Percentiles rank a stretch among this genome's conserved stretches.
phyloP scores from a whole-genome alignment of 2,888 invertebrate species.

The Caenorhabditis sinica region DNA sequence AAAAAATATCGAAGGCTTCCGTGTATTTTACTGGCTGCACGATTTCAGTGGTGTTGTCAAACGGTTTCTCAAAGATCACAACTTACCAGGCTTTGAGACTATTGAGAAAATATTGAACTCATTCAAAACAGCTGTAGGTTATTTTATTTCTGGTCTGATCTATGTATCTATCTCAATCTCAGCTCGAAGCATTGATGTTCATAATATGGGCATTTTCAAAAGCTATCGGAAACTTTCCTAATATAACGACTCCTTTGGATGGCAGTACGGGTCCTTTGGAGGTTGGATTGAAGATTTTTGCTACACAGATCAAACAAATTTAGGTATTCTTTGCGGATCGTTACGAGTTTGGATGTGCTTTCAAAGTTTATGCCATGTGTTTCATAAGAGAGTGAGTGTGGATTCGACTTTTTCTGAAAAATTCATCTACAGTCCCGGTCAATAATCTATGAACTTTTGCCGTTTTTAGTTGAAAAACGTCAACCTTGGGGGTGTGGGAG shows the following conservation, averaged over 20 bases:
- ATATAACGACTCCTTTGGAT: not conserved
- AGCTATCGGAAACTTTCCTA: not conserved
- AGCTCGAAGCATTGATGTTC: not conserved
- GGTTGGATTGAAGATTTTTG: not conserved
- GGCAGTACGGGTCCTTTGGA: not conserved
- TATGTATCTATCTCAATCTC: not conserved
- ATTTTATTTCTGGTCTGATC: too few species aligned
- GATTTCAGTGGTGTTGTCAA: not conserved
- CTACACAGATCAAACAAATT: not conserved
- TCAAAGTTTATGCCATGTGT: not conserved
- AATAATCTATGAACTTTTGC: too few species aligned
- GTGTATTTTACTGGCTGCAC: not conserved
- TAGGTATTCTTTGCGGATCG: constrained; percentile 1
- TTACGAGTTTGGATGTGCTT: not conserved
- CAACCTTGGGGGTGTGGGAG: too few species aligned
- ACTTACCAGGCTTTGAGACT: not conserved
- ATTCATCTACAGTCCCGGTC: too few species aligned
- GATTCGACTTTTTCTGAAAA: too few species aligned
- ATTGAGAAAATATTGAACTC: not conserved
- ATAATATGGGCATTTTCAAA: not conserved
- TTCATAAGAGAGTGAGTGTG: not conserved
- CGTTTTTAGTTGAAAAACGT: too few species aligned
- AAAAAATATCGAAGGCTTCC: not conserved
- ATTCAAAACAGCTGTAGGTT: not conserved
- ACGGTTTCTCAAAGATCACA: not conserved